Evolutionary conservation across 2,113 vertebrate species (phyloP).

Genomic region (Thamnophis sirtalis): DNA sequence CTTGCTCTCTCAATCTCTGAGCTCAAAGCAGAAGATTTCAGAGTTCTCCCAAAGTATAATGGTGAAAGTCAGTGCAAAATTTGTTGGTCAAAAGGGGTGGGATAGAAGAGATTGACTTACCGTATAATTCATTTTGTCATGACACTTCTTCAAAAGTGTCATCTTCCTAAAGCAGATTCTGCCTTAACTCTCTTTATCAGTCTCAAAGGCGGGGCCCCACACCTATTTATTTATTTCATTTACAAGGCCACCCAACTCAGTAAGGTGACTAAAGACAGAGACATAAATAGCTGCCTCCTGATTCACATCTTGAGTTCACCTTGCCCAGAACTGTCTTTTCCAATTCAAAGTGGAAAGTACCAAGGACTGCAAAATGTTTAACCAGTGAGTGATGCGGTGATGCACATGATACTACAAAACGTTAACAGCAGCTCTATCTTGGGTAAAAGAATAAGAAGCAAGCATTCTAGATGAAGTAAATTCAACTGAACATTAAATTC

Average conservation of each 20-base stretch:
- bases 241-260: background rate
- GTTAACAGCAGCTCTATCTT: background rate
- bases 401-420: background rate
- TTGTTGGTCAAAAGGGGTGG: background rate
- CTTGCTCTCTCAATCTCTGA: background rate
- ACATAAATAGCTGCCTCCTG: background rate
- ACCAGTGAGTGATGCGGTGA: background rate
- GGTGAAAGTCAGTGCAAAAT: background rate
- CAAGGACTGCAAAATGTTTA: background rate
- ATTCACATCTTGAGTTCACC: background rate
- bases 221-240: background rate
- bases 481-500: background rate
- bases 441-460: background rate
- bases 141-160: background rate
- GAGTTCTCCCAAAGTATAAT: background rate
- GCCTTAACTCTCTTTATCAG: background rate
- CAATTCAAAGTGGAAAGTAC: background rate
- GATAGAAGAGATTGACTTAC: background rate
- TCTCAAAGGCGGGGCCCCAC: background rate
- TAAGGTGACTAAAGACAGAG: background rate
- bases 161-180: background rate
- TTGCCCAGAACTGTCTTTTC: background rate
- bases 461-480: background rate
- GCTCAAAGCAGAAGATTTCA: background rate
- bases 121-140: background rate